phyloP scores from a whole-genome alignment of 2,888 invertebrate species.

The Pterostichus niger region DNA sequence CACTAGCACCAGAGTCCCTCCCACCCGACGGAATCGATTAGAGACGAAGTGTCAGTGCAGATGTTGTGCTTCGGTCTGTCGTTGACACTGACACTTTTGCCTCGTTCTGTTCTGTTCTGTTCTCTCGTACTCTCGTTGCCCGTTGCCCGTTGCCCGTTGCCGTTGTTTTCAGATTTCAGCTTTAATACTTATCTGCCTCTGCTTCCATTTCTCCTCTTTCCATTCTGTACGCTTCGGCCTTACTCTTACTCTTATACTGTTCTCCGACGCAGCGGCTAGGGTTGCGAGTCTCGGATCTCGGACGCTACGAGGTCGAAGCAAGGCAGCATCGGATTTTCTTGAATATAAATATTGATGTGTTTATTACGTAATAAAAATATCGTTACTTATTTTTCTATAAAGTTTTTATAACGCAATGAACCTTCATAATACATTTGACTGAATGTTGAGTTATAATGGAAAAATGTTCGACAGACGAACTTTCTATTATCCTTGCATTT shows the following conservation, averaged over 20 bases:
- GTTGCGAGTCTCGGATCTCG: background rate
- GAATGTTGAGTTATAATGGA: conserved; percentile 1
- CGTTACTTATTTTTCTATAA: background rate
- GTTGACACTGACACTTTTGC: conserved; percentile 44
- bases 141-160: too few species aligned
- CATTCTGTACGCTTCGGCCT: background rate
- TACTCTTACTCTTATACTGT: background rate
- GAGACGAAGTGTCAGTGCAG: conserved; percentile 38
- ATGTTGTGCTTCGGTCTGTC: conserved; percentile 41
- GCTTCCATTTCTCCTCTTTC: conserved; percentile 19
- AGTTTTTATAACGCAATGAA: background rate
- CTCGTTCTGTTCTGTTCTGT: conserved; percentile 19
- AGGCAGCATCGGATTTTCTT: background rate
- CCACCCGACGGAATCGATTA: conserved; percentile 19
- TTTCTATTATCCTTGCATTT: conserved; percentile 1
- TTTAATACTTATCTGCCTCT: conserved; percentile 12
- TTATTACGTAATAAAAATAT: conserved; percentile 19
- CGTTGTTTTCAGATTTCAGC: conserved; percentile 24
- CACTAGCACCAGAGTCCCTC: background rate
- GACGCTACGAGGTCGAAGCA: background rate
- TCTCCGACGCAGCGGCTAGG: too few species aligned
- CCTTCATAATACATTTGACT: background rate
- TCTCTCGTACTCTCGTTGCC: background rate
- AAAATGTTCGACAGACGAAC: conserved; percentile 24
- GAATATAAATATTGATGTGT: conserved; percentile 14